phyloP scores from a whole-genome alignment of 2,888 invertebrate species.

The Syrphus vitripennis region DNA sequence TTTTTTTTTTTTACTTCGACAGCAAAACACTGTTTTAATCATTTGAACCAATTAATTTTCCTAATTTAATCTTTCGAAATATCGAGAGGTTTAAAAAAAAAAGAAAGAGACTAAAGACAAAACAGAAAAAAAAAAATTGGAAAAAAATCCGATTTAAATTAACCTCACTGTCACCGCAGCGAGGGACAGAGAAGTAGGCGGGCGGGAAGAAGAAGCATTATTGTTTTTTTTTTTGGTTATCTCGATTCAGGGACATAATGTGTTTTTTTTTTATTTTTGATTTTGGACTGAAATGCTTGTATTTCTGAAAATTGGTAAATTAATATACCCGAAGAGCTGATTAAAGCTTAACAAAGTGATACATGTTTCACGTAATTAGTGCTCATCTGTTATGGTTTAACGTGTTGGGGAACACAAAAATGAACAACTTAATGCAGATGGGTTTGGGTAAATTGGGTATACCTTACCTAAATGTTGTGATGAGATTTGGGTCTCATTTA shows the following conservation, averaged over 20 bases:
- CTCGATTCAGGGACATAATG: conserved; percentile 24
- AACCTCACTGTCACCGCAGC: conserved; percentile 26
- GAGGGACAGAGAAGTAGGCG: neutral
- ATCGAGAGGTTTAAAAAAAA: neutral
- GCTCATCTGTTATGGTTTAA: conserved; percentile 58
- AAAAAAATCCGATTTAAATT: conserved; percentile 61
- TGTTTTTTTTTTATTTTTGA: neutral
- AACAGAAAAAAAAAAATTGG: conserved; percentile 3
- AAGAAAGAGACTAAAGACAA: neutral
- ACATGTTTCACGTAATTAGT: conserved; percentile 67
- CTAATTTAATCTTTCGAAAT: conserved; percentile 65
- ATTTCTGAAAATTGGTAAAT: conserved; percentile 36
- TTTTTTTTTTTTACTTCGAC: neutral
- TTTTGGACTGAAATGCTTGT: conserved; percentile 3
- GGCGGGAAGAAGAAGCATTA: neutral
- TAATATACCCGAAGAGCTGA: conserved; percentile 59
- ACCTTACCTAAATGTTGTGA: too few relatives aligned
- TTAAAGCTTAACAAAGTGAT: conserved; percentile 70
- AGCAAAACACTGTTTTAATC: conserved; percentile 62
- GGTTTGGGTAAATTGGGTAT: neutral
- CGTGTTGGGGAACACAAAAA: conserved; percentile 45
- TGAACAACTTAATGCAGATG: conserved; percentile 55
- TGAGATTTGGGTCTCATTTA: neutral
- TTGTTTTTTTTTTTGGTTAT: neutral
- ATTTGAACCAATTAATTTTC: conserved; percentile 70